These are phyloP conservation scores for Hypothenemus hampei DNA, from an alignment of 1,140 invertebrate genomes.

Conservation along the genomic window DNA sequence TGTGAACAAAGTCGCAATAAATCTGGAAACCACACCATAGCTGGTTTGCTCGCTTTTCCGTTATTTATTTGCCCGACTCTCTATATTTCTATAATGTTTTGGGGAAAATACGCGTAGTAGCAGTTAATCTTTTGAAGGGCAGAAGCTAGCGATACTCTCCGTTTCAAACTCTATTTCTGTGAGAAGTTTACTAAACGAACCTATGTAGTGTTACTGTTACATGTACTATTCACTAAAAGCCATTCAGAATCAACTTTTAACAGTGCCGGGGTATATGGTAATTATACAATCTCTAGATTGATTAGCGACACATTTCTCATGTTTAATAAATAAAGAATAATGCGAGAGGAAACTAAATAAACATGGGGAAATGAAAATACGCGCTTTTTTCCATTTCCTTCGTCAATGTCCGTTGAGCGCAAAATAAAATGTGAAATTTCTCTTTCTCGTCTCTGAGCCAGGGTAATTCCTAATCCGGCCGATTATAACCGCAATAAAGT, in stretches of 20 bases:
- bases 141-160: conserved; percentile 21
- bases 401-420: conserved; percentile 4
- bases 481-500: conserved; percentile 15
- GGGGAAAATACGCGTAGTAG: conserved; percentile 20
- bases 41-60: conserved; percentile 31
- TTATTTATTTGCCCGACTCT: conserved; percentile 26
- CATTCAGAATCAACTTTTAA: too few species aligned
- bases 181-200: too few species aligned
- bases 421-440: conserved; percentile 10
- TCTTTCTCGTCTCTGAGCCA: conserved; percentile 8
- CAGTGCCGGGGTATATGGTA: too few species aligned
- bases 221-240: too few species aligned
- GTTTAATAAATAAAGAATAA: too few species aligned
- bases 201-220: too few species aligned
- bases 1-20: conserved; percentile 36
- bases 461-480: not conserved
- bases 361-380: too few species aligned
- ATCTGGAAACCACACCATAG: conserved; percentile 38
- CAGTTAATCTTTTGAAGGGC: conserved; percentile 25
- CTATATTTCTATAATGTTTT: conserved; percentile 28
- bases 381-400: not conserved
- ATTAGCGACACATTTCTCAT: too few species aligned
- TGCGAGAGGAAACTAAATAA: too few species aligned
- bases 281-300: too few species aligned
- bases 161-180: too few species aligned